These are phyloP conservation scores for Tyria jacobaeae DNA, from an alignment of 2,888 invertebrate genomes.

Conservation along the genomic window DNA sequence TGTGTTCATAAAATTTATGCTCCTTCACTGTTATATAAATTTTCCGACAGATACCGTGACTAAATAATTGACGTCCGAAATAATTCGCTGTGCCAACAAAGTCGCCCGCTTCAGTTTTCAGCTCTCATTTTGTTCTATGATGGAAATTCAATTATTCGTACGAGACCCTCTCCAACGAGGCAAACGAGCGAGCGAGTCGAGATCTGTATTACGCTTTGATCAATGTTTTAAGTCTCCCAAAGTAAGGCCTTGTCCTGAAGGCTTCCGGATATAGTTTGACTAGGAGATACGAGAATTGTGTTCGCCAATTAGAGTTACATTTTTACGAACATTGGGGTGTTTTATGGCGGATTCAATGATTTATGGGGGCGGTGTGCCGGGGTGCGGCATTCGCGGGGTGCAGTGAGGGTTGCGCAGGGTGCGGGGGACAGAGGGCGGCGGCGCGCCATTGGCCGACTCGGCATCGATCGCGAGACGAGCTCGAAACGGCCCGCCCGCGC, in stretches of 20 bases:
- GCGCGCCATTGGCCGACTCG: constrained; percentile 84
- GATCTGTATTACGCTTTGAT: constrained; percentile 77
- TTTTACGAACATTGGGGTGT: constrained; percentile 85
- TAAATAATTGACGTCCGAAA: constrained; percentile 83
- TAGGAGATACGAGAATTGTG: constrained; percentile 78
- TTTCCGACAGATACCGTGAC: constrained; percentile 73
- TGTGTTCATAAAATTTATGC: constrained; percentile 51
- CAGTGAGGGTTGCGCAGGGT: constrained; percentile 78
- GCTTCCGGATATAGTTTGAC: constrained; percentile 71
- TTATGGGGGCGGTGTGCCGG: constrained; percentile 84
- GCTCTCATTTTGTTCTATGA: constrained; percentile 84
- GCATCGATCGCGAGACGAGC: constrained; percentile 85
- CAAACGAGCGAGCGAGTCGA: constrained; percentile 64
- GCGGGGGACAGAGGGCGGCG: constrained; percentile 74
- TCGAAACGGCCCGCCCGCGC: constrained; percentile 82
- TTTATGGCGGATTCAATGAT: constrained; percentile 86
- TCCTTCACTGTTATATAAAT: constrained; percentile 69
- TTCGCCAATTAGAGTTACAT: constrained; percentile 85
- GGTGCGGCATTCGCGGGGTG: constrained; percentile 71
- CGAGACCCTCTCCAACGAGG: constrained; percentile 70
- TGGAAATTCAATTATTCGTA: constrained; percentile 86
- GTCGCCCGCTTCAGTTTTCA: constrained; percentile 84
- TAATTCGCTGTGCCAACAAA: constrained; percentile 83
- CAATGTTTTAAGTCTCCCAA: constrained; percentile 78
- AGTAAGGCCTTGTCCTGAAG: constrained; percentile 63